A percentile compares a stretch with the other conserved stretches of the same genome.
phyloP scores from a whole-genome alignment of 2,888 invertebrate genomes.

The Cremastinae sp. region DNA sequence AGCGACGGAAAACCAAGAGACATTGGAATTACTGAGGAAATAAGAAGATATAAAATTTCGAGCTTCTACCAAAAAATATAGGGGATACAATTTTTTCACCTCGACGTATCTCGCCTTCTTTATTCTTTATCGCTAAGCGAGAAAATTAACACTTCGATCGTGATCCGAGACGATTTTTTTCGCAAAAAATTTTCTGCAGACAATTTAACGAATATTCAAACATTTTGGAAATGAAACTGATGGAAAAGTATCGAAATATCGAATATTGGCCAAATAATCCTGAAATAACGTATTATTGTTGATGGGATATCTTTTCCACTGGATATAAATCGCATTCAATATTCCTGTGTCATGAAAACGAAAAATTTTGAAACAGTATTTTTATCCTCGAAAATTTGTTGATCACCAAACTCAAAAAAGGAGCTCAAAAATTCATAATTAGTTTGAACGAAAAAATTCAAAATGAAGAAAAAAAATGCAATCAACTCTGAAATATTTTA shows the following conservation, averaged over 20 bases:
- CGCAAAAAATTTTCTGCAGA: constrained; percentile 4
- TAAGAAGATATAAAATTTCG: constrained; percentile 44
- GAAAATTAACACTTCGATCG: neutral
- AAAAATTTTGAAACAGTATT: no score
- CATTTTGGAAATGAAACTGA: neutral
- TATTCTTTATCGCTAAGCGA: constrained; percentile 3
- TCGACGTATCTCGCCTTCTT: neutral
- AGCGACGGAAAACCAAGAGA: constrained; percentile 51
- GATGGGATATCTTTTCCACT: no score
- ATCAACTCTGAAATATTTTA: no score
- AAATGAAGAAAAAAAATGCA: no score
- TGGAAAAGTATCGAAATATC: neutral
- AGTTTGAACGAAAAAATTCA: no score
- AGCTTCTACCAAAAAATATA: constrained; percentile 46
- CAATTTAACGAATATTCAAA: no score
- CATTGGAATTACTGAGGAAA: constrained; percentile 35
- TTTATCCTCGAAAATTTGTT: no score
- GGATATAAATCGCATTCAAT: no score
- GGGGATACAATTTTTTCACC: constrained; percentile 33
- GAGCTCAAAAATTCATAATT: no score
- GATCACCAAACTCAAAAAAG: no score
- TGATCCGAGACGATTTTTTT: neutral
- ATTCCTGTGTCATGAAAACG: no score
- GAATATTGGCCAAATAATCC: neutral
- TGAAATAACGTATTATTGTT: neutral